Base-by-base conservation (phyloP, 2,888 invertebrate genomes). In the Xestia c-nigrum region DNA sequence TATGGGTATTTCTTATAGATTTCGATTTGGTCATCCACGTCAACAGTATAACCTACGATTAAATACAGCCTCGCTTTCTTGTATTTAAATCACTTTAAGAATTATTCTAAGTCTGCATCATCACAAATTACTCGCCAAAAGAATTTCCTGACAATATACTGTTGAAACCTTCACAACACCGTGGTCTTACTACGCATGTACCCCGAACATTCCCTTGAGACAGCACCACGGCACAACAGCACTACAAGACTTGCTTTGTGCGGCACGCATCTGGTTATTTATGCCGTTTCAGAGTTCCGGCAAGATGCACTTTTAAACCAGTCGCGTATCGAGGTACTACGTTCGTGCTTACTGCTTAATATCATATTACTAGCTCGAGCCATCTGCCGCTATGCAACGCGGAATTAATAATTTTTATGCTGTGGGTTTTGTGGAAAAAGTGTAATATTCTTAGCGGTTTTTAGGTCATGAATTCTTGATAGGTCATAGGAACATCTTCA, bases 261-360 rank as follows among this genome's bases (percentile, higher is more conserved):
- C 64, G 67, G 57, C 86, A 77, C 78, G 76, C 86, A 65, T 76
- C 80, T 78, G 74, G 73, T 86, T 86, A 88, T 88, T 86, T 86
- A 86, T 86, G 86, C 75, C 78, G 38, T 85, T 83, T 76, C 84
- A 80, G n/a, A 74, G 68, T 66, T 74, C 38, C 71, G 47, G 63
- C 68, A 87, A 80, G 64, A 83, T 88, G 86, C 80, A 86, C 65
- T 80, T 80, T 88, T 80, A 72, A 68, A 72, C 52, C 59, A 71
- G 72, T 61, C 85, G 74, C 72, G 68, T 83, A 80, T 86, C 80
- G 76, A 72, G 72, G 61, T 47, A 61, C 68, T 70, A 46, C 66
- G 83, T 16, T 61, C 72, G 72, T 74, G 71, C 61, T 72, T 64
- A 74, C 68, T 75, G 73, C 52, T 74, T 66, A 75, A 79, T 78